Percentiles rank a stretch among this genome's conserved stretches.
Evolutionary conservation across 2,888 invertebrate species (phyloP).

Genomic region (Orthosia gothica): DNA sequence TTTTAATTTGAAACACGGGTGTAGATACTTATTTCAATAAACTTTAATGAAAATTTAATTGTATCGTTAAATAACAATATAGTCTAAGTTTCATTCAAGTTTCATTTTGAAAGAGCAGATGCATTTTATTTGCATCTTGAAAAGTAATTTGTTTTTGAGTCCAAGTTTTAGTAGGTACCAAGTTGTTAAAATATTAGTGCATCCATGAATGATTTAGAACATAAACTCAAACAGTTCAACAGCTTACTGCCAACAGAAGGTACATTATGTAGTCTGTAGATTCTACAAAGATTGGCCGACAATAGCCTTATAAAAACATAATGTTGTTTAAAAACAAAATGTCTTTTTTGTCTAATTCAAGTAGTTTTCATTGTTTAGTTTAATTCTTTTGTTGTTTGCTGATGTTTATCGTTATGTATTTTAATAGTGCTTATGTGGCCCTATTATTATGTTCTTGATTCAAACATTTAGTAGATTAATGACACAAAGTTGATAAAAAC

Average conservation of each 20-base stretch:
- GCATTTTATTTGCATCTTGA: not conserved
- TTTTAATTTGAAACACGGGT: no score
- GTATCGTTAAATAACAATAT: no score
- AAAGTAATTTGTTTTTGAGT: no score
- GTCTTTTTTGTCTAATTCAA: slow-evolving; percentile 1
- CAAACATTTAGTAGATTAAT: not conserved
- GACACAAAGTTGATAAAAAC: not conserved
- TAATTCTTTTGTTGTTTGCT: slow-evolving; percentile 43
- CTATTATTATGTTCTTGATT: not conserved
- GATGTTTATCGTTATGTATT: slow-evolving; percentile 34
- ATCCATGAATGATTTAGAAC: not conserved
- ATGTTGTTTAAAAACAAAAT: slow-evolving; percentile 44
- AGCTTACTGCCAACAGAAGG: not conserved
- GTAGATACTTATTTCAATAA: no score
- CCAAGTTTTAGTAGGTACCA: no score
- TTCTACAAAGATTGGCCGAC: slow-evolving; percentile 1
- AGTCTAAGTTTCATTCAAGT: not conserved
- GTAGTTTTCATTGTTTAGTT: slow-evolving; percentile 30
- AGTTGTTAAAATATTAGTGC: not conserved
- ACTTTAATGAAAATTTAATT: no score
- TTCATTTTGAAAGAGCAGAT: no score
- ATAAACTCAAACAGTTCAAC: not conserved
- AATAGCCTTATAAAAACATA: slow-evolving; percentile 21
- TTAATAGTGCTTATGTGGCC: slow-evolving; percentile 1
- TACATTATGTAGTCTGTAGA: not conserved